Base-by-base conservation (phyloP, 2,113 vertebrate species). In the Oplegnathus fasciatus region DNA sequence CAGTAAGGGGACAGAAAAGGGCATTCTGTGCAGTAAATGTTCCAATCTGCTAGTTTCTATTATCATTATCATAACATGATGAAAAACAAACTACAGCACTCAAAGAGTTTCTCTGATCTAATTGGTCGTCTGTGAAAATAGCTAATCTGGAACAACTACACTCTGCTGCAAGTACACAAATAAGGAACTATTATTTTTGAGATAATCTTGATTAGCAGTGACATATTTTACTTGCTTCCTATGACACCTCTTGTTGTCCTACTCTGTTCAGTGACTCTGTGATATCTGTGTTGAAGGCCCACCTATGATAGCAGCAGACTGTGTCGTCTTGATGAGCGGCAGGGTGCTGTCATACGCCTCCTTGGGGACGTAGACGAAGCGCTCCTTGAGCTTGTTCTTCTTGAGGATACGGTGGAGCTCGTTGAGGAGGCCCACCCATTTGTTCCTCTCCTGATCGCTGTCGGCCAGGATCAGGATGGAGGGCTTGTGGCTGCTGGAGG, bases 331-430 rank as follows among this genome's bases (percentile, higher is more conserved):
- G 94, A 99, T 99, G 94, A 99, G 98, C 13, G 98, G 98, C 75
- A 99, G 96, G 20, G 97, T 97, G 94, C 98, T 97, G 95, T 99
- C 98, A 62, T 99, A 99, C 18, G 98, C 98, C 93, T 99, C 98
- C 95, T 99, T 99, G 90, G 98, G 98, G 69, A 97, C 94, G 82
- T 98, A 99, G 79, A 99, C 98, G 0, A 97, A 98, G 26, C 98
- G 97, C 88, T 99, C 98, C 95, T 99, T 98, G 61, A 99, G 97
- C 83, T 99, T 99, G 95, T 98, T 99, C 94, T 98, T 99, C 96
- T 96, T 98, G 89, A 99, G 92, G 91, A 99, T 98, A 91, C 97
- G 97, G 72, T 99, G 98, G 74, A 99, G 93, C 91, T 99, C 98
- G 20, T 96, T 97, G 75, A 99, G 95, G 76, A 98, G 94, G 0